A percentile compares a stretch with the other conserved stretches of the same genome.
These are phyloP conservation scores for Zophobas atratus DNA, from an alignment of 1,140 invertebrate species.

Conservation along the genomic window DNA sequence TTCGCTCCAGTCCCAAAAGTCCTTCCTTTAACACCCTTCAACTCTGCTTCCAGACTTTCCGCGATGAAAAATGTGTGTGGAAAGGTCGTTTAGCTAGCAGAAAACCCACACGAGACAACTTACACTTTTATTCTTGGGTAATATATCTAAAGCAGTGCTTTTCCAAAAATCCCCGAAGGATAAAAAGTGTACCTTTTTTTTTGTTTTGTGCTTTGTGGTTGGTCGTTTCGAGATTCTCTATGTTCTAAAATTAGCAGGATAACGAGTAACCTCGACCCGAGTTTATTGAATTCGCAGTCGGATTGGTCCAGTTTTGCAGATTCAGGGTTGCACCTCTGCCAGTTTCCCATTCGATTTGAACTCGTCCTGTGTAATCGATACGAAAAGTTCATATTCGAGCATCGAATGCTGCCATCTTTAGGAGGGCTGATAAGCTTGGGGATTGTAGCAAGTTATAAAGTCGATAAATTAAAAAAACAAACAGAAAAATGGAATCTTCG, in stretches of 20 bases:
- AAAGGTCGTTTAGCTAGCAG: too few relatives aligned
- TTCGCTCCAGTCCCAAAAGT: too few relatives aligned
- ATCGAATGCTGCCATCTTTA: neutral
- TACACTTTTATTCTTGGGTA: too few relatives aligned
- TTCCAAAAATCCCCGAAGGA: too few relatives aligned
- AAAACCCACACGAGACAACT: too few relatives aligned
- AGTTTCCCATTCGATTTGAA: constrained; percentile 27
- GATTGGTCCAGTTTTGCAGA: constrained; percentile 10
- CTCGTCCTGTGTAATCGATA: constrained; percentile 7
- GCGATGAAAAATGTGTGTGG: too few relatives aligned
- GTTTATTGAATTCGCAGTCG: neutral
- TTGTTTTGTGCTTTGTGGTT: neutral
- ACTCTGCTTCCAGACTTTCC: too few relatives aligned
- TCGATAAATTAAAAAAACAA: too few relatives aligned
- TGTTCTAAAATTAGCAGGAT: constrained; percentile 31
- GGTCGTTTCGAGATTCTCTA: neutral
- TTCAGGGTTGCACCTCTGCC: constrained; percentile 26
- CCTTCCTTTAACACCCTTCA: too few relatives aligned
- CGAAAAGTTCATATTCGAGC: neutral
- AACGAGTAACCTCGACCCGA: constrained; percentile 42
- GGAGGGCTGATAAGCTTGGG: neutral
- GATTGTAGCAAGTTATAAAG: neutral
- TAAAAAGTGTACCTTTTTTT: neutral
- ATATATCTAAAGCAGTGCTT: too few relatives aligned
- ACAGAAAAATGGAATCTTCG: too few relatives aligned